Base-by-base conservation (phyloP, 2,888 invertebrate genomes). In the Agrilus cyanescens region DNA sequence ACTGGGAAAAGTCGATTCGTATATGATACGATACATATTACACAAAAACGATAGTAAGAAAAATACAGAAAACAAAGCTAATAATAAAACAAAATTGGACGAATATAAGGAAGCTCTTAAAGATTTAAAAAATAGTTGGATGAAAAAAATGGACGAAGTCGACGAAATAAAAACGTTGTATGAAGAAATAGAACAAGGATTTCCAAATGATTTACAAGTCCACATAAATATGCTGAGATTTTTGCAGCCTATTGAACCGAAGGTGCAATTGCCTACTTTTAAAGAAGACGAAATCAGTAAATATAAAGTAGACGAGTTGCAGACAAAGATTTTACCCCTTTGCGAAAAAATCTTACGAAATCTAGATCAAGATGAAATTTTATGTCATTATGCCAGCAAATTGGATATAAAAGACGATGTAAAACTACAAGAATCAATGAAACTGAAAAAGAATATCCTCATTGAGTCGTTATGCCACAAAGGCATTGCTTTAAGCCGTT, bases 301-400 rank as follows among this genome's bases (percentile, higher is more conserved):
- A 37, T 36, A n/a, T 46, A 52, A 38, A 56, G 52, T 36, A 48
- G 47, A 37, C 53, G 51, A 7, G 56, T 55, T 35, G 68, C 70
- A 30, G 63, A 71, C 10, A 55, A 74, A 75, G 57, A 75, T 85
- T 41, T 68, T 80, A 29, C 67, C 70, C 12, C 66, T 84, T 18
- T 71, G 82, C 54, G 70, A 85, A 60, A 66, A 78, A 62, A 80
- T 86, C 13, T 69, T 87, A 39, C 68, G 71, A 8, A 73, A 78
- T 48, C 80, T 91, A 15, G 85, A 93, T 60, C 79, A 81, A 51
- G 81, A 84, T 14, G 78, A 81, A 50, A 64, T 96, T 48, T 70
- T 95, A 20, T 82, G 85, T 0, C 85, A 82, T 61, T 78, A 84
- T 49, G 94, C 94, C 4, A 75, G 86, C 56, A 94, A 93, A 67